Evolutionary conservation across 2,888 invertebrate genomes (phyloP), one percentile per base, ranked within the genome.

Genomic region (Anarsia innoxiella): DNA sequence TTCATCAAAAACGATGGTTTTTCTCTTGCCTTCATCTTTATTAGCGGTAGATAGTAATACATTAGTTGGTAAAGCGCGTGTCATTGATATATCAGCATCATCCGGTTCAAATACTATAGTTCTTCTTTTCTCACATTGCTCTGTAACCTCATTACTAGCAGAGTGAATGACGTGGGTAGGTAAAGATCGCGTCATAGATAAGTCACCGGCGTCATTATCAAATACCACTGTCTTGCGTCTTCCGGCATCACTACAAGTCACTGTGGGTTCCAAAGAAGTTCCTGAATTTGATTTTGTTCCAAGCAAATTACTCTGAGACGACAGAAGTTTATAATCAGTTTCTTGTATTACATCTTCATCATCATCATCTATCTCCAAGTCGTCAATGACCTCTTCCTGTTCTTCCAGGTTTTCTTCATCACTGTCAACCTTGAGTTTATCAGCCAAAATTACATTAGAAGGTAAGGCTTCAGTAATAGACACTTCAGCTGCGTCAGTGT

Each of bases 381-480:
- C n/a, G n/a, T n/a, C n/a, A n/a, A n/a, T n/a, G n/a, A n/a, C n/a
- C n/a, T n/a, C n/a, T n/a, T n/a, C n/a, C n/a, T n/a, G n/a, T n/a
- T n/a, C n/a, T n/a, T n/a, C n/a, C n/a, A n/a, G n/a, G n/a, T n/a
- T n/a, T n/a, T n/a, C n/a, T n/a, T n/a, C n/a, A n/a, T n/a, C n/a
- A n/a, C n/a, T n/a, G n/a, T n/a, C n/a, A n/a, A n/a, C n/a, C n/a
- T n/a, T n/a, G n/a, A n/a, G n/a, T n/a, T n/a, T 19, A 5, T 25
- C 25, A 3, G 25, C 2, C n/a, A 25, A 28, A 12, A 16, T 13
- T 3, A 14, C 23, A 3, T 55, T 51, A 2, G 39, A 33, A 19
- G 46, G 48, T 6, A 56, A 26, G 1, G 44, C 48, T 35, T 59
- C 50, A 1, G 53, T 52, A 0, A 53, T 36, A 1, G 56, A 56